Evolutionary conservation across 2,797 vertebrate species (phyloP).

Genomic region (Hybognathus amarus): DNA sequence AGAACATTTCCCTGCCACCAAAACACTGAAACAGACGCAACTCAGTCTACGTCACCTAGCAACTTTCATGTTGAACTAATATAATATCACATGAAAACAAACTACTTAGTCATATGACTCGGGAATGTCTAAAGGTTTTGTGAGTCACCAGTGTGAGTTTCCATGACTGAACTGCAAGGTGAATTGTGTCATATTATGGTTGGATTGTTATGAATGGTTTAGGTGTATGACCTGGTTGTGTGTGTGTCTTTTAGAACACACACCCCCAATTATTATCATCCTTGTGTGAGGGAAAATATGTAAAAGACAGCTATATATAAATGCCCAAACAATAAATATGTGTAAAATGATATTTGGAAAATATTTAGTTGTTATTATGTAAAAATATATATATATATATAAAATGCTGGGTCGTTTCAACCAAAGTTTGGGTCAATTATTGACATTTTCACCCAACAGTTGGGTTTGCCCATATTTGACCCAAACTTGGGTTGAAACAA

Average conservation of each 20-base stretch:
- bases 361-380: neutral
- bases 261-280: neutral
- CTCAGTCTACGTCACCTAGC: neutral
- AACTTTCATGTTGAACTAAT: neutral
- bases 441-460: too few species aligned
- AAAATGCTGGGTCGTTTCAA: too few species aligned
- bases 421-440: too few species aligned
- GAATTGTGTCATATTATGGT: neutral
- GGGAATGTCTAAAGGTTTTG: slow-evolving; percentile 5
- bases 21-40: neutral
- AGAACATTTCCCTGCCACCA: neutral
- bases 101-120: slow-evolving; percentile 19
- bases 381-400: too few species aligned
- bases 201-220: neutral
- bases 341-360: neutral
- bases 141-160: slow-evolving; percentile 19
- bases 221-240: neutral
- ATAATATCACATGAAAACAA: neutral
- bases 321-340: too few species aligned
- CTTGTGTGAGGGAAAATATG: neutral
- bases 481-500: too few species aligned
- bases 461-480: too few species aligned
- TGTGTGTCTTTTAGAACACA: neutral
- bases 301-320: neutral
- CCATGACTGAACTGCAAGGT: neutral